Base-by-base conservation (phyloP, 2,888 invertebrate genomes). In the Notodromas monacha region DNA sequence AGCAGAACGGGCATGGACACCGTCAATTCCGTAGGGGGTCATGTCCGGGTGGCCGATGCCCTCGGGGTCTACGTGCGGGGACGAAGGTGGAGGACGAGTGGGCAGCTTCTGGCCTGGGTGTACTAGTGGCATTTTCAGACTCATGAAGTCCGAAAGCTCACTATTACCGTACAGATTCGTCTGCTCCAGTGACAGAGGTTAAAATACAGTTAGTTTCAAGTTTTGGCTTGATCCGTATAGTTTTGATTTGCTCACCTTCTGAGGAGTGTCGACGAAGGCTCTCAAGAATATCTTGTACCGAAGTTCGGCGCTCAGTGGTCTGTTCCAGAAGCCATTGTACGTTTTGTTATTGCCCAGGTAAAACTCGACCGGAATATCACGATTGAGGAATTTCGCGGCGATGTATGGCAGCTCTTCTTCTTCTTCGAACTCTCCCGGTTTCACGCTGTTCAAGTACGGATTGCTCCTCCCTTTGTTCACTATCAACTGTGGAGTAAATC, bases 251-350 rank as follows among this genome's bases (percentile, higher is more conserved):
- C 41, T 43, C 48, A 63, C 62, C 50, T 77, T 76, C 46, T 79
- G 76, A 1, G 84, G 79, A 1, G 81, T 81, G 46, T 84, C 81
- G 2, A 84, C 81, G 28, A 81, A 73, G 4, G 84, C 86, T 35
- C 84, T 58, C 2, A 86, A 73, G 46, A 92, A 89, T 29, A 86
- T 79, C 37, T 70, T 58, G 48, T 89, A 92, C 30, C 63, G 62
- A 42, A 68, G 68, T 35, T 63, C 67, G 3, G 62, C 63, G 41
- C 74, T 68, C 34, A 92, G 54, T 46, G 69, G 74, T 34, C 72
- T 62, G 47, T 89, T 89, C 4, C 65, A 61, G 44, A 76, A 81
- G 26, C 73, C 74, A 45, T 79, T 76, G 45, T 76, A 74, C 40
- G 64, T 66, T 43, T 74, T 73, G 5, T 73, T 74, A 34, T 74